Evolutionary conservation across 30 jellyfish, hydroid and myxozoan genomes (phyloP), one percentile per base, ranked within the genome.

Genomic region (Turritopsis rubra): DNA sequence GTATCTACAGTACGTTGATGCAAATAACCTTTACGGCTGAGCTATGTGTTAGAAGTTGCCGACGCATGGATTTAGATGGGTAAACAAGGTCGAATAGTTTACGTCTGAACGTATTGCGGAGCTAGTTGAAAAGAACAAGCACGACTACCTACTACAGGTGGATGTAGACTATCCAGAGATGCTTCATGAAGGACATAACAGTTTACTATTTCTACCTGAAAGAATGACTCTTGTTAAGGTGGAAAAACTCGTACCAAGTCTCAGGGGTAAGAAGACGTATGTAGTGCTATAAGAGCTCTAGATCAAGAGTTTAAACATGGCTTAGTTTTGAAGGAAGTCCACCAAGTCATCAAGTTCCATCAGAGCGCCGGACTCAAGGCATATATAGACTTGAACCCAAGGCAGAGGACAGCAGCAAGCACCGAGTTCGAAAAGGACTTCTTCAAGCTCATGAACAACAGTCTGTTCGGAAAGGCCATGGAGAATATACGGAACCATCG

Each of bases 371-470:
- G 87, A 84, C 65, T 29, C 5, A 80, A 52, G 84, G 52, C 19
- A 20, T 20, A 80, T 52, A 80, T 80, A 23, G 81, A 52, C 1
- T 28, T 52, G 54, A 80, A 80, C 52, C 24, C 87, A 80, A 52
- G 23, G 23, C 53, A 30, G 53, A 53, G 90, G 23, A 27, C 71
- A 27, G 53, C 41, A 71, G 85, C 85, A 1, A 82, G 28, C 19
- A 82, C 65, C 73, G 73, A 82, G 21, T 82, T 82, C 71, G 87
- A 82, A 29, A 71, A 82, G 79, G 85, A 82, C n/a, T 82, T 66
- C 53, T 82, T 82, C 31, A 82, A 85, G 71, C 89, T 84, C 3
- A 76, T 72, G 88, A 84, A 84, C 78, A 84, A 72, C 65, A 74
- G 85, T 26, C 65, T 84, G 53, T 84, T 84, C 29, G 90, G 90